Conservation (phyloP, 2,888 invertebrate species). For the Seira ritae region DNA sequence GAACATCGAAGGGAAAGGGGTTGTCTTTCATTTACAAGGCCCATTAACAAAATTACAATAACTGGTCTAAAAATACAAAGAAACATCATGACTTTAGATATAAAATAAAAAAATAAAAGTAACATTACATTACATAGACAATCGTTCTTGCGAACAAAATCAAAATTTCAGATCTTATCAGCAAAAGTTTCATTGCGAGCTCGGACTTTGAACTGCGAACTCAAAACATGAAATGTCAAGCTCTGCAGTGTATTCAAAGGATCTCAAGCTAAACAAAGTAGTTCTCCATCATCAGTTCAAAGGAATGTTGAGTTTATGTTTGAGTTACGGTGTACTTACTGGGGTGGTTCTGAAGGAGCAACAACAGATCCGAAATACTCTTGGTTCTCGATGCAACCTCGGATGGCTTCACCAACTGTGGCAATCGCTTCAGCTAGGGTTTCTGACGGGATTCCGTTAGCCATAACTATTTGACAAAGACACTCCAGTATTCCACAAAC, state of each 20-base stretch:
- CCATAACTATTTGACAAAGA: constrained; percentile 94
- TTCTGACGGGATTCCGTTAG: constrained; percentile 96
- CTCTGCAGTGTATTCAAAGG: constrained; percentile 54
- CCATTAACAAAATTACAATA: constrained; percentile 95
- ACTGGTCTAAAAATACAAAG: constrained; percentile 82
- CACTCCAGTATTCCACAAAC: constrained; percentile 88
- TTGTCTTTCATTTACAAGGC: constrained; percentile 99
- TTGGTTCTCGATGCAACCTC: constrained; percentile 93
- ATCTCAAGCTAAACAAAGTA: constrained; percentile 62
- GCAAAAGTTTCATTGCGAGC: constrained; percentile 65
- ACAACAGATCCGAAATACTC: constrained; percentile 91
- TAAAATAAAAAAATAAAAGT: too few relatives aligned
- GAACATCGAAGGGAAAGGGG: constrained; percentile 92
- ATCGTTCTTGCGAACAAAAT: not conserved
- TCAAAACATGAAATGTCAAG: constrained; percentile 50
- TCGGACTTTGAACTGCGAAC: constrained; percentile 53
- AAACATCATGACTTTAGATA: not conserved
- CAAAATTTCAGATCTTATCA: constrained; percentile 70
- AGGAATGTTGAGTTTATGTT: not conserved
- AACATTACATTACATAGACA: not conserved
- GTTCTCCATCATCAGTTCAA: constrained; percentile 58
- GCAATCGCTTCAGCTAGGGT: constrained; percentile 97
- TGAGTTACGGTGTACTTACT: constrained; percentile 75
- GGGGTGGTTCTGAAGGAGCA: constrained; percentile 94
- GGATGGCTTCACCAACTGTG: constrained; percentile 94